These are phyloP conservation scores for Sycophaga agraensis DNA, from an alignment of 1,140 invertebrate genomes.

Conservation along the genomic window DNA sequence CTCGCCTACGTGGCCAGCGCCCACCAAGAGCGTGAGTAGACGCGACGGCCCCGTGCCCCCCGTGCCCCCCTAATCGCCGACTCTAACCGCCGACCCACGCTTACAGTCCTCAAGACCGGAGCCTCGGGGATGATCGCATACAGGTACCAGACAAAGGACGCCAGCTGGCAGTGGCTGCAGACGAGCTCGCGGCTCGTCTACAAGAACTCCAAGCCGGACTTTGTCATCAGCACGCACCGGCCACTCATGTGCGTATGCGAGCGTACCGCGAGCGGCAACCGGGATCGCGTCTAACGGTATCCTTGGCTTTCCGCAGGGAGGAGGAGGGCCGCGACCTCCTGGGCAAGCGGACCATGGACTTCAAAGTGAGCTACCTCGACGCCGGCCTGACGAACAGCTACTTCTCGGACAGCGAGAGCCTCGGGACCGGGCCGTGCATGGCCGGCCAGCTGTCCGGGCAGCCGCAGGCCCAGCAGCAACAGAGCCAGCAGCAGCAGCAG, in stretches of 20 bases:
- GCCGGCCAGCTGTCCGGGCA: not conserved
- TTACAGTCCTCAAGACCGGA: slow-evolving; percentile 94
- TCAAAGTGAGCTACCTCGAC: slow-evolving; percentile 96
- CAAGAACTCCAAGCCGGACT: slow-evolving; percentile 99
- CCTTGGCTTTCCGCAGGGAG: slow-evolving; percentile 69
- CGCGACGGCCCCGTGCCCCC: too few species aligned
- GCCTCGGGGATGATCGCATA: slow-evolving; percentile 98
- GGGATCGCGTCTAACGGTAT: too few species aligned
- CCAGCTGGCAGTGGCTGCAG: slow-evolving; percentile 97
- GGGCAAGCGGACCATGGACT: slow-evolving; percentile 97
- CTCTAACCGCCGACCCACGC: too few species aligned
- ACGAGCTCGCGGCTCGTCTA: slow-evolving; percentile 95
- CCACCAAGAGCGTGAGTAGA: slow-evolving; percentile 98
- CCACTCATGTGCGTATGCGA: slow-evolving; percentile 86
- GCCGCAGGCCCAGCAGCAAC: not conserved
- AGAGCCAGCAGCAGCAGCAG: not conserved
- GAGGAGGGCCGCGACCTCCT: slow-evolving; percentile 95
- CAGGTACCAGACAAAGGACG: slow-evolving; percentile 90
- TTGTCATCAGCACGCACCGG: slow-evolving; percentile 96
- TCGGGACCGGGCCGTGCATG: slow-evolving; percentile 54
- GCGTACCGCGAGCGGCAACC: too few species aligned
- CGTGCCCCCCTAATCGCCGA: not conserved
- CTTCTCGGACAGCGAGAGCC: slow-evolving; percentile 81
- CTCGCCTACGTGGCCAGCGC: slow-evolving; percentile 96
- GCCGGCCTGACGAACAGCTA: slow-evolving; percentile 87